A percentile compares a stretch with the other conserved stretches of the same genome.
Conservation (phyloP, 2,113 vertebrate species). For the Apistogramma diplotaenia region DNA sequence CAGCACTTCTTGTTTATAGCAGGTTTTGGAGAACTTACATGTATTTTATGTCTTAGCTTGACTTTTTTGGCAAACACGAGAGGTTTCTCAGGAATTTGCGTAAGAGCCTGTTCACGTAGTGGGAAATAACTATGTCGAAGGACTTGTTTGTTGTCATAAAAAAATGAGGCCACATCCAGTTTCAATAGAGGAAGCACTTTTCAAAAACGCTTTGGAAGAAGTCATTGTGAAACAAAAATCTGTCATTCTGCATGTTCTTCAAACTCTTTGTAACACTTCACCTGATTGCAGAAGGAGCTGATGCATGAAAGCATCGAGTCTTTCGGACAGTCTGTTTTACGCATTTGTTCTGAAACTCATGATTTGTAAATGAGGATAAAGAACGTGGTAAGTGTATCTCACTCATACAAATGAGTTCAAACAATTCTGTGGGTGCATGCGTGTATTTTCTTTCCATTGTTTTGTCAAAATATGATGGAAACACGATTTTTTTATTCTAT, state of each 20-base stretch:
- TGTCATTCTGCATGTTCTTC: neutral
- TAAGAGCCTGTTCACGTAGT: neutral
- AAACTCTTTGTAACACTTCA: neutral
- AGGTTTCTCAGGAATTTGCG: neutral
- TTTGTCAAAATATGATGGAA: neutral
- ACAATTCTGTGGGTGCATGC: neutral
- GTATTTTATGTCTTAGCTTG: neutral
- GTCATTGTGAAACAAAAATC: conserved; percentile 41
- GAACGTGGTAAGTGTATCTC: conserved; percentile 5
- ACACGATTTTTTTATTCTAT: neutral
- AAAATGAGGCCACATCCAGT: conserved; percentile 3
- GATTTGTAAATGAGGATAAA: neutral
- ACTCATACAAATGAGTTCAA: neutral
- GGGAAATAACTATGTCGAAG: conserved; percentile 11
- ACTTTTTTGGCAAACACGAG: neutral
- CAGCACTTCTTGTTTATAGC: neutral
- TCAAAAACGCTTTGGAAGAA: conserved; percentile 1
- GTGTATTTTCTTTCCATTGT: neutral
- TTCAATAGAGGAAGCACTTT: conserved; percentile 28
- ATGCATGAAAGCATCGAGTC: neutral
- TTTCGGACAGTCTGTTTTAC: neutral
- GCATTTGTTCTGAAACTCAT: neutral
- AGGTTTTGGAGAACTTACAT: neutral
- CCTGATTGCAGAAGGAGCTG: neutral
- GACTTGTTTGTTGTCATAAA: conserved; percentile 9